Conservation (phyloP, 2,888 invertebrate genomes). For the Chrysolina americana region DNA sequence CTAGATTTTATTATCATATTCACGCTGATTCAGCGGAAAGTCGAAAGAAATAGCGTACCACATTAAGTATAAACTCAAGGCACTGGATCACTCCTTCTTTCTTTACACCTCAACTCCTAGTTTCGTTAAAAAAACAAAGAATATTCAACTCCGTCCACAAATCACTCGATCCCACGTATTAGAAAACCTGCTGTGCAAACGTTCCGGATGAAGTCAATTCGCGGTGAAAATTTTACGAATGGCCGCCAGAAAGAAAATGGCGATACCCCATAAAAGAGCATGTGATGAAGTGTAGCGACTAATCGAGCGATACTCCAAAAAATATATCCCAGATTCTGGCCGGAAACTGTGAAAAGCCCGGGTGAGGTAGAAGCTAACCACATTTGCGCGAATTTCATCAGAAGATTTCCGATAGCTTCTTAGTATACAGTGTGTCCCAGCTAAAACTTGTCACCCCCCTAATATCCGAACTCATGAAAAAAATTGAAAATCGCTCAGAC, state of each 20-base stretch:
- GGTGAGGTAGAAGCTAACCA: slow-evolving; percentile 11
- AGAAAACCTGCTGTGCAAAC: too few species aligned
- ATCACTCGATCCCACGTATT: not conserved
- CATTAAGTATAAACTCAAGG: too few species aligned
- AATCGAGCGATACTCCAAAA: slow-evolving; percentile 18
- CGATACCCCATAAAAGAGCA: slow-evolving; percentile 11
- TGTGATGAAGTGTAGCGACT: slow-evolving; percentile 19
- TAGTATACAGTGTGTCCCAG: too few species aligned
- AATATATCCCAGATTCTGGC: slow-evolving; percentile 8
- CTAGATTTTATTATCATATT: too few species aligned
- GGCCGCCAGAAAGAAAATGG: slow-evolving; percentile 1
- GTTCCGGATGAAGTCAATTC: not conserved
- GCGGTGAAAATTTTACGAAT: not conserved
- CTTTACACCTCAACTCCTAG: too few species aligned
- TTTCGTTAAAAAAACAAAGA: too few species aligned
- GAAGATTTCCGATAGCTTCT: not conserved
- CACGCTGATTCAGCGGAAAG: too few species aligned
- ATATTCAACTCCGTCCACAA: not conserved
- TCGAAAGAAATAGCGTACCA: too few species aligned
- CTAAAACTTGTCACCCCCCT: too few species aligned
- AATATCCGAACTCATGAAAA: too few species aligned
- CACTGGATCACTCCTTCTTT: too few species aligned
- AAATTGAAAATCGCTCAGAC: too few species aligned
- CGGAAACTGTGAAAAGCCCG: slow-evolving; percentile 14
- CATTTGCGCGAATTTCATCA: slow-evolving; percentile 9